Evolutionary conservation across 2,888 invertebrate species (phyloP), one percentile per base, ranked within the genome.

Genomic region (Eulithis prunata): DNA sequence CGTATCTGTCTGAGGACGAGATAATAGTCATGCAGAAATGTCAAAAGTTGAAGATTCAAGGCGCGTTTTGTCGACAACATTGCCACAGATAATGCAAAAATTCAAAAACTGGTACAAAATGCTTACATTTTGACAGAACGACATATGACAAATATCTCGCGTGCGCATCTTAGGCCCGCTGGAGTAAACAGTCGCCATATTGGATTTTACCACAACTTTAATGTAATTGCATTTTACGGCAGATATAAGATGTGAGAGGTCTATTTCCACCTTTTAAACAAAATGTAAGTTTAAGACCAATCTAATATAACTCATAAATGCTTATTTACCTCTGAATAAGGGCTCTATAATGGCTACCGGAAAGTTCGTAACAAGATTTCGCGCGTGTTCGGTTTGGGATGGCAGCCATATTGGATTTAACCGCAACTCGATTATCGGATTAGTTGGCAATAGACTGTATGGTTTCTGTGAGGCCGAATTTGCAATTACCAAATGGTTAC

Each of bases 331-430:
- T 54, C 47, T 28, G 53, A 53, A 58, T 63, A 46, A 38, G 7
- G 57, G 57, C 45, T 53, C 46, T 36, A 45, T 46, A 57, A 52
- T 63, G 49, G 46, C 57, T 45, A 13, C 45, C 43, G 8, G 54
- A 49, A 41, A 47, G 55, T 54, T 61, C 46, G 12, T 61, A 63
- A 63, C 13, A 46, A 47, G 52, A 57, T 63, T 58, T 63, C 71
- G 74, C 78, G 75, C 68, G 71, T 64, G 64, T 66, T 68, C 68
- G 68, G 66, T 70, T 71, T 72, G 66, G 70, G 76, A 67, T 62
- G 77, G 71, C 80, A 69, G 83, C 85, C 86, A 85, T 85, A 84
- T 87, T 87, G 85, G 80, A 84, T 85, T 79, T 79, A 72, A 68
- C 77, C 75, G 70, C 80, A 80, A 80, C 77, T 68, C 78, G 81